Evolutionary conservation across 2,113 vertebrate species (phyloP).

Genomic region (Alligator mississippiensis): DNA sequence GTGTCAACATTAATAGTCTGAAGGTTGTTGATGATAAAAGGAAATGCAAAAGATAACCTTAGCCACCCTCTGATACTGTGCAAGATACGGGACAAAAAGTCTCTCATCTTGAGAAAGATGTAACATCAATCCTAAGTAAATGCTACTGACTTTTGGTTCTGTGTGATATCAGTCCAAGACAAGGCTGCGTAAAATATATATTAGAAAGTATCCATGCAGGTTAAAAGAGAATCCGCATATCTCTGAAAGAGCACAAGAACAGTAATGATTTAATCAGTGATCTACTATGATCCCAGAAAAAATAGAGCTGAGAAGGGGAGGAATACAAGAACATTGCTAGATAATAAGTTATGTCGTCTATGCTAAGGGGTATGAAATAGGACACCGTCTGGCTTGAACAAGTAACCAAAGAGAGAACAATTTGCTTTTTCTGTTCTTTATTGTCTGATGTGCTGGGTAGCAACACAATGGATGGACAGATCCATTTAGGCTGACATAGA

Average conservation of each 20-base stretch:
- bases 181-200: neutral
- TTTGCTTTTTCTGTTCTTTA: neutral
- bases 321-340: neutral
- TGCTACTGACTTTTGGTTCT: neutral
- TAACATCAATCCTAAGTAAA: neutral
- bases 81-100: neutral
- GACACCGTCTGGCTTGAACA: neutral
- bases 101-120: rapidly evolving
- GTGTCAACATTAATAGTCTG: neutral
- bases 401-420: neutral
- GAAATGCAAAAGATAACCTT: neutral
- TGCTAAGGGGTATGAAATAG: neutral
- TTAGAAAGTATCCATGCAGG: neutral
- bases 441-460: neutral
- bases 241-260: neutral
- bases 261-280: neutral
- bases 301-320: neutral
- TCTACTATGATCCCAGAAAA: neutral
- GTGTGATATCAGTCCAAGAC: neutral
- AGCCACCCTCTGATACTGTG: neutral
- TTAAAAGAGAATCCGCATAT: neutral
- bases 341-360: neutral
- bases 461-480: neutral
- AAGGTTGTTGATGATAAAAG: neutral
- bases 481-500: neutral